Base-by-base conservation (phyloP, 2,113 vertebrate genomes). In the Sakesphorus luctuosus region DNA sequence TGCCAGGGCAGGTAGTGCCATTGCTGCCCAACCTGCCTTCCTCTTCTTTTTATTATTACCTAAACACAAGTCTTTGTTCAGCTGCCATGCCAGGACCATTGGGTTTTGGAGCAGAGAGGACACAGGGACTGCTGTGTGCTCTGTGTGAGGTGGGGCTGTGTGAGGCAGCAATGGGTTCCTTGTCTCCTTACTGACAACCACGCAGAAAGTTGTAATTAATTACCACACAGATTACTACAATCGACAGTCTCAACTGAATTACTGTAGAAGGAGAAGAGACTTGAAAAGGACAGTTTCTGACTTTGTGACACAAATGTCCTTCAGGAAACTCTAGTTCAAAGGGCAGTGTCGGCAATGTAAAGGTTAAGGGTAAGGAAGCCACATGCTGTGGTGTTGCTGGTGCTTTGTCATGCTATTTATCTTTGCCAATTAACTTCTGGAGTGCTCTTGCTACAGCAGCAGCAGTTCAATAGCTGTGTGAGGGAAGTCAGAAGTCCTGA, bases 401-500 rank as follows among this genome's bases (percentile, higher is more conserved):
- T 17, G 31, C 68, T 83, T 87, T 94, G 92, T 92, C 75, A 35
- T 79, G 84, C 47, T 77, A 25, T 94, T 14, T 74, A n/a, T 77
- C 68, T 95, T 96, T 95, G 91, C 92, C 92, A 96, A 74, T 97
- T 96, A 95, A 91, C 69, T 94, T 96, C 90, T 96, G 90, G 89
- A 97, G 71, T 81, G 84, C 85, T 95, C 93, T 95, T 79, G n/a
- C 89, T 96, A 83, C 55, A 73, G 63, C 33, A 65, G 91, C 87
- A 83, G 83, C 93, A 84, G 68, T 62, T 96, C 93, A 56, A 63
- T 79, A 79, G 73, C 83, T 92, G 72, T 66, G 78, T 83, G 93
- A 13, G 82, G 83, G 61, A 93, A 84, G 83, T 81, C 94, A 93
- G 93, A 83, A 89, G 84, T 89, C 55, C 84, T 94, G 91, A 87